Evolutionary conservation across 2,113 vertebrate genomes (phyloP).

Genomic region (Synchiropus splendidus): DNA sequence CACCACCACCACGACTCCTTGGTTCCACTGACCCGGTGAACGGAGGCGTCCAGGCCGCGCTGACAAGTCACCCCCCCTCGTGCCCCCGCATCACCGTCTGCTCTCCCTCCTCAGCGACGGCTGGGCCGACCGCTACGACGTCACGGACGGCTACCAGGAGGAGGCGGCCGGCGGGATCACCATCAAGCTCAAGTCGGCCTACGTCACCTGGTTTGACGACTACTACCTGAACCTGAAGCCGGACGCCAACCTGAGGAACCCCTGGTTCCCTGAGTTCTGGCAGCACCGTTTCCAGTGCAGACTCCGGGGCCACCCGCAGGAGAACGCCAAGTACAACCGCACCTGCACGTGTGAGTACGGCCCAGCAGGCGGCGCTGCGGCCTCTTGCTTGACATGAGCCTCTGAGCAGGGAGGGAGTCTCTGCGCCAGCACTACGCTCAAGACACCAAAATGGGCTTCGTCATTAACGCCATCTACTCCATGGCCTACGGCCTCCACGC

Average conservation of each 20-base stretch:
- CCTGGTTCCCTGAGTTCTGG: constrained; percentile 98
- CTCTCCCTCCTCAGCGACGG: constrained; percentile 73
- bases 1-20: no score
- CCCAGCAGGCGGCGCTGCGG: no score
- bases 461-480: constrained; percentile 96
- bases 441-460: constrained; percentile 99
- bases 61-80: no score
- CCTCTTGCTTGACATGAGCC: no score
- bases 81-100: no score
- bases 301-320: constrained; percentile 80
- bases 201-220: constrained; percentile 96
- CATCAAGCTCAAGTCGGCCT: constrained; percentile 93
- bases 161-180: constrained; percentile 95
- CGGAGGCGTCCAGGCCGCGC: no score
- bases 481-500: constrained; percentile 95
- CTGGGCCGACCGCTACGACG: constrained; percentile 96
- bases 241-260: constrained; percentile 85
- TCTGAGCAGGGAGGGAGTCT: constrained; percentile 76
- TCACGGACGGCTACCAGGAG: constrained; percentile 87
- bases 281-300: constrained; percentile 91
- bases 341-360: constrained; percentile 84
- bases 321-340: constrained; percentile 83
- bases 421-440: constrained; percentile 86
- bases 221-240: constrained; percentile 92
- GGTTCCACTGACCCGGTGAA: no score